Conservation (phyloP, 2,888 invertebrate species). For the Phlogophora meticulosa region DNA sequence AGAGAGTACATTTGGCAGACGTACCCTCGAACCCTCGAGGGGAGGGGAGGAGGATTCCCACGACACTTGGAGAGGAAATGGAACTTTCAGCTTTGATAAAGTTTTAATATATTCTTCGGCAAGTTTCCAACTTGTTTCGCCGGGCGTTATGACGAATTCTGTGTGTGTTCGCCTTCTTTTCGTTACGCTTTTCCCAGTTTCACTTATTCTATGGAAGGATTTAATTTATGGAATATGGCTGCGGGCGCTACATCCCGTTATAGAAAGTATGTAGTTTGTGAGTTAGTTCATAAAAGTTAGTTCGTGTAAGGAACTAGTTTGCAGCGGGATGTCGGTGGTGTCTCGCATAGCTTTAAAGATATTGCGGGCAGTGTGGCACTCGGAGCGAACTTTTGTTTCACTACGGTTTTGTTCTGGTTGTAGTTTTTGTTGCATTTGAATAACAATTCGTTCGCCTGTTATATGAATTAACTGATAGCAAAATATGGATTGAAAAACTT, state of each 20-base stretch:
- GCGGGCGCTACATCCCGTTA: conserved; percentile 62
- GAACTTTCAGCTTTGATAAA: conserved; percentile 89
- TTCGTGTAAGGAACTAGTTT: conserved; percentile 55
- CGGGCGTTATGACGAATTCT: conserved; percentile 84
- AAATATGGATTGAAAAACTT: background rate
- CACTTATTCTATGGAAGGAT: conserved; percentile 70
- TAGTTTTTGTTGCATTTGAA: background rate
- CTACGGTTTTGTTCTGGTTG: background rate
- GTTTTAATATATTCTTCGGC: conserved; percentile 91
- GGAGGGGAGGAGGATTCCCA: conserved; percentile 68
- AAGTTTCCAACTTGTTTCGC: conserved; percentile 84
- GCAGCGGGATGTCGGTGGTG: conserved; percentile 34
- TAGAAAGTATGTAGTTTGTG: conserved; percentile 61
- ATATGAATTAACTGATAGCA: background rate
- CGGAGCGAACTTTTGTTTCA: conserved; percentile 21
- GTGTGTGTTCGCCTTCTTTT: conserved; percentile 73
- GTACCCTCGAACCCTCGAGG: conserved; percentile 57
- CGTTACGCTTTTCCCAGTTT: conserved; percentile 70
- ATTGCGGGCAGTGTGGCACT: conserved; percentile 37
- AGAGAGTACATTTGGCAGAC: conserved; percentile 54
- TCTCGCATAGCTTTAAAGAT: conserved; percentile 30
- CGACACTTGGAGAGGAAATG: conserved; percentile 82
- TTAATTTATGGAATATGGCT: conserved; percentile 72
- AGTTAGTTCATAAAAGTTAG: conserved; percentile 66
- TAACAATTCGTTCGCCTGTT: background rate